Base-by-base conservation (phyloP, 1,140 invertebrate species). In the Odontomachus brunneus region DNA sequence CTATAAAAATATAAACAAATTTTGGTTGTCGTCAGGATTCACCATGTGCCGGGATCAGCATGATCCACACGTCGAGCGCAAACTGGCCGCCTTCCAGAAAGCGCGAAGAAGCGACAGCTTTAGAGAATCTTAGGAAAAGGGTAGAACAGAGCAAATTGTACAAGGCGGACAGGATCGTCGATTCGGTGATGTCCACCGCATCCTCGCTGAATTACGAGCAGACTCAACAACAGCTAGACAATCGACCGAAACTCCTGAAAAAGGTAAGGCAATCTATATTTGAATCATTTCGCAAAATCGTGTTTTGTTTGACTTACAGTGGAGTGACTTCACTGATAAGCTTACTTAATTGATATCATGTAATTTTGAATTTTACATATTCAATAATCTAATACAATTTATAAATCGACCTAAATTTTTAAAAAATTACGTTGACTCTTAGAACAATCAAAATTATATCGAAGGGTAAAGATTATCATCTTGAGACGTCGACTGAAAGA, bases 31-130 rank as follows among this genome's bases (percentile, higher is more conserved):
- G 89, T 15, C 76, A 93, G 91, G 92, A 93, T 33, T 86, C 91
- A 62, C 90, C 92, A 29, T 89, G 84, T 75, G 83, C 88, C 9
- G 88, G 90, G 17, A 92, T 94, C 38, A 91, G 80, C 87, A 91
- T 94, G 85, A 91, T 94, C 84, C 92, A 93, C 60, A 92, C 92
- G 44, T 91, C 92, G 38, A 93, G 92, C 17, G 91, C 91, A 3
- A 92, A 94, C 82, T 93, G 91, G 92, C 94, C 94, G 12, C 94
- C 94, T 2, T 94, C 93, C 44, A 89, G 94, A 48, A 93, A 93
- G 69, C 89, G 94, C 29, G 94, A 95, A 82, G 94, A 94, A 55
- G 94, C 94, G 0, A 89, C 82, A 22, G 93, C 94, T 29, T 88
- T 94, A 44, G 92, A 93, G 65, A 94, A 94, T 66, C 90, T 95